phyloP scores from a whole-genome alignment of 2,888 invertebrate species.

The Anodontia alba region DNA sequence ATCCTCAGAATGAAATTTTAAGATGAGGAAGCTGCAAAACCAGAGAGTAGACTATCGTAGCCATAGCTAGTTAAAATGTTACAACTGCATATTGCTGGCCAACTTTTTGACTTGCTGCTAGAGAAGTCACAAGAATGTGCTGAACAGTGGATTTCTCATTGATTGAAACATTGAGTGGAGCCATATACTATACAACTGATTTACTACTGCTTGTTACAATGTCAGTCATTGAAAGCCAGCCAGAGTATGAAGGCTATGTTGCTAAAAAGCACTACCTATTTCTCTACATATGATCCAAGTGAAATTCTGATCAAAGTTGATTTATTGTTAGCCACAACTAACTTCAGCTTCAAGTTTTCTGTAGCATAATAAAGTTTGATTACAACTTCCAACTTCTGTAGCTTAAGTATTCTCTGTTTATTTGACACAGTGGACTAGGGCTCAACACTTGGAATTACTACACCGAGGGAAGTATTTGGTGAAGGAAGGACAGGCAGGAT shows the following conservation, averaged over 20 bases:
- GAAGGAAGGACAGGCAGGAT: too few relatives aligned
- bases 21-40: slow-evolving; percentile 38
- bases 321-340: too few relatives aligned
- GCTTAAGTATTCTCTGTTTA: too few relatives aligned
- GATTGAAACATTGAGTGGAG: slow-evolving; percentile 45
- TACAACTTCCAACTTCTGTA: too few relatives aligned
- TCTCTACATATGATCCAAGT: too few relatives aligned
- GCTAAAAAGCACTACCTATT: slow-evolving; percentile 7
- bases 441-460: too few relatives aligned
- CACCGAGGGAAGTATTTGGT: too few relatives aligned
- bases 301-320: too few relatives aligned
- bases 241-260: slow-evolving; percentile 24
- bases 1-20: background rate
- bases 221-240: slow-evolving; percentile 1
- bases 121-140: slow-evolving; percentile 43
- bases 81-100: slow-evolving; percentile 51
- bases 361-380: too few relatives aligned
- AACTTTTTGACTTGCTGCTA: slow-evolving; percentile 26
- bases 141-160: slow-evolving; percentile 58
- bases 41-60: slow-evolving; percentile 3
- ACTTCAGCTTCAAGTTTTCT: too few relatives aligned
- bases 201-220: slow-evolving; percentile 47
- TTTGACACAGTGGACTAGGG: background rate
- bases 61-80: slow-evolving; percentile 58
- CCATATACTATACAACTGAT: slow-evolving; percentile 54